Conservation (phyloP, 2,888 invertebrate species). For the Hyposoter dolosus region DNA sequence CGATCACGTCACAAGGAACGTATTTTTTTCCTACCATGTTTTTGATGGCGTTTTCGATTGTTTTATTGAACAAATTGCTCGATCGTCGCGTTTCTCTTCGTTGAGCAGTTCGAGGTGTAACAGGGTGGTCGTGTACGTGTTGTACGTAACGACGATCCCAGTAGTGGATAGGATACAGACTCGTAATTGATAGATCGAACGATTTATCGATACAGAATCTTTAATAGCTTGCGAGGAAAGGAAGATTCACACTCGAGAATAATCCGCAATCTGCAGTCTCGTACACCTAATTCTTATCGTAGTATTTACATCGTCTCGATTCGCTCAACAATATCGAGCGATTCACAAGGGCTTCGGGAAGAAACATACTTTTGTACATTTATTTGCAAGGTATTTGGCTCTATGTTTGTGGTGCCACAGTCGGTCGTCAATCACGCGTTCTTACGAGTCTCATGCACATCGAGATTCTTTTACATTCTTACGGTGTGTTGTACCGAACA, state of each 20-base stretch:
- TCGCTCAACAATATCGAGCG: slow-evolving; percentile 37
- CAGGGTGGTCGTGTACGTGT: background rate
- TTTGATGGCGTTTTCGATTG: background rate
- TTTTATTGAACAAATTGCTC: background rate
- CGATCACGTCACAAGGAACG: background rate
- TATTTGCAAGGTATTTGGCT: background rate
- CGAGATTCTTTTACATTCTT: slow-evolving; percentile 53
- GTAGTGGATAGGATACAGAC: background rate
- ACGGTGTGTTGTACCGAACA: slow-evolving; percentile 58
- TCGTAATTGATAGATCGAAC: slow-evolving; percentile 6
- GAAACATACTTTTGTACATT: slow-evolving; percentile 1
- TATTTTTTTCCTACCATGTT: background rate
- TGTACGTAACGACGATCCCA: background rate
- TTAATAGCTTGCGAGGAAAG: background rate
- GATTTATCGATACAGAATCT: background rate
- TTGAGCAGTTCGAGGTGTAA: background rate
- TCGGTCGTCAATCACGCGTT: slow-evolving; percentile 57
- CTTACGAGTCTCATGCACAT: slow-evolving; percentile 52
- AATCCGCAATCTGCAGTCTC: background rate
- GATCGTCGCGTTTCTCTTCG: background rate
- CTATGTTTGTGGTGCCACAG: slow-evolving; percentile 16
- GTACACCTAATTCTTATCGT: slow-evolving; percentile 25
- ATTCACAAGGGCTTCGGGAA: slow-evolving; percentile 34
- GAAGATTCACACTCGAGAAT: slow-evolving; percentile 35
- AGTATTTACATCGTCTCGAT: slow-evolving; percentile 23